Conservation (phyloP, 2,888 invertebrate genomes). For the Pediacus dermestoides region DNA sequence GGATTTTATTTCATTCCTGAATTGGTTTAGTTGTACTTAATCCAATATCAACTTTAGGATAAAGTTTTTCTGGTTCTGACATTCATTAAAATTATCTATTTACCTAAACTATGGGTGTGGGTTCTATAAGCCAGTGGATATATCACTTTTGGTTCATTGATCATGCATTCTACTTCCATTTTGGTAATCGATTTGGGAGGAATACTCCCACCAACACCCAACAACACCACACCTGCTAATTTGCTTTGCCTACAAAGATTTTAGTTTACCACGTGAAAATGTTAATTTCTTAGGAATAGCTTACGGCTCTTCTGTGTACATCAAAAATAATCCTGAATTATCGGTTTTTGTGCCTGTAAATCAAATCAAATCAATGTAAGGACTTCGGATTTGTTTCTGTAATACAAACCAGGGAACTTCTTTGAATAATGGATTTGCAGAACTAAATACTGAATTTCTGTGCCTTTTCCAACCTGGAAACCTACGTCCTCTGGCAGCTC, state of each 20-base stretch:
- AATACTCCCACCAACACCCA: slow-evolving; percentile 84
- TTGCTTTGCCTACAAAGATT: slow-evolving; percentile 74
- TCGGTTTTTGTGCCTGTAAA: slow-evolving; percentile 53
- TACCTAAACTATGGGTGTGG: slow-evolving; percentile 87
- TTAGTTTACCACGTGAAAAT: too few species aligned
- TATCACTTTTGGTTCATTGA: slow-evolving; percentile 75
- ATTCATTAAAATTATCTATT: slow-evolving; percentile 22
- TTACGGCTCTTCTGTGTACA: slow-evolving; percentile 72
- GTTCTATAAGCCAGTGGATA: slow-evolving; percentile 95
- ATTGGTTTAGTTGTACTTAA: too few species aligned
- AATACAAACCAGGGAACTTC: slow-evolving; percentile 35
- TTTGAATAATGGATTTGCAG: slow-evolving; percentile 69
- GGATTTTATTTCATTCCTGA: too few species aligned
- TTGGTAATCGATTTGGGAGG: slow-evolving; percentile 66
- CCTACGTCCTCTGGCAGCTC: slow-evolving; percentile 83
- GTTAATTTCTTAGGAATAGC: too few species aligned
- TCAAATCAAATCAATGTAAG: too few species aligned
- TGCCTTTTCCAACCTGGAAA: slow-evolving; percentile 83
- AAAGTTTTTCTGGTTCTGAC: too few species aligned
- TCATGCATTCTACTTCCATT: slow-evolving; percentile 88
- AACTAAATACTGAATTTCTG: slow-evolving; percentile 83
- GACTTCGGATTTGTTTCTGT: too few species aligned
- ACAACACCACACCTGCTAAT: slow-evolving; percentile 84
- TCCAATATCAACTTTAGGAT: too few species aligned
- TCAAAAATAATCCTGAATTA: slow-evolving; percentile 77